Conservation (phyloP, 2,113 vertebrate species). For the Maccullochella peelii region DNA sequence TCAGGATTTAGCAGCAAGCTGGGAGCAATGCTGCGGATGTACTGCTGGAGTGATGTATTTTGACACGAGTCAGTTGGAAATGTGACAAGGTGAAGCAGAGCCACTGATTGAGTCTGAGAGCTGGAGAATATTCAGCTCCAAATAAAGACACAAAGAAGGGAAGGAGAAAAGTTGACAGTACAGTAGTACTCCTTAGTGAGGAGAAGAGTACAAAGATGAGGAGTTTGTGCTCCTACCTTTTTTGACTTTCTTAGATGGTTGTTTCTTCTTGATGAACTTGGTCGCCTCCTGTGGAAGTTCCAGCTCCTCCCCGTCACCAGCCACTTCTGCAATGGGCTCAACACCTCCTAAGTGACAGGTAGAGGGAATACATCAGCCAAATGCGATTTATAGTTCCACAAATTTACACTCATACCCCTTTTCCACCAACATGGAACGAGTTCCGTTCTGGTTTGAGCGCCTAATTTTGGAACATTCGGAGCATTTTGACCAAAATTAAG, state of each 20-base stretch:
- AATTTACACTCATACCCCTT: not conserved
- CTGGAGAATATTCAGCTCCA: not conserved
- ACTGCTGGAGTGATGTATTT: constrained; percentile 10
- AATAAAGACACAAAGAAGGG: not conserved
- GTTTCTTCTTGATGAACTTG: constrained; percentile 80
- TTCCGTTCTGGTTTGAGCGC: no score
- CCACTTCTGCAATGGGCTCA: constrained; percentile 83
- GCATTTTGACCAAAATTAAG: no score
- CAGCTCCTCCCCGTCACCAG: constrained; percentile 88
- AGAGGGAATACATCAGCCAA: constrained; percentile 15
- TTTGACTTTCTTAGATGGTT: constrained; percentile 80
- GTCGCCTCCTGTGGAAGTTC: constrained; percentile 74
- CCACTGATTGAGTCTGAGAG: not conserved
- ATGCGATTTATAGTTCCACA: not conserved
- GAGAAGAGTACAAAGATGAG: not conserved
- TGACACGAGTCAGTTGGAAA: constrained; percentile 10
- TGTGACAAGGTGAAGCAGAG: constrained; percentile 24
- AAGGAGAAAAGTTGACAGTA: not conserved
- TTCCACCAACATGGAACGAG: no score
- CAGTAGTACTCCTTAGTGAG: not conserved
- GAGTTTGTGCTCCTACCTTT: constrained; percentile 60
- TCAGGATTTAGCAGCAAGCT: constrained; percentile 41
- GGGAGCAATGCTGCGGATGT: constrained; percentile 36
- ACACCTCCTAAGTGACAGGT: constrained; percentile 84
- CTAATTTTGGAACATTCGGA: no score